Conservation (phyloP, 23 tunicate species). For the Halocynthia roretzi region DNA sequence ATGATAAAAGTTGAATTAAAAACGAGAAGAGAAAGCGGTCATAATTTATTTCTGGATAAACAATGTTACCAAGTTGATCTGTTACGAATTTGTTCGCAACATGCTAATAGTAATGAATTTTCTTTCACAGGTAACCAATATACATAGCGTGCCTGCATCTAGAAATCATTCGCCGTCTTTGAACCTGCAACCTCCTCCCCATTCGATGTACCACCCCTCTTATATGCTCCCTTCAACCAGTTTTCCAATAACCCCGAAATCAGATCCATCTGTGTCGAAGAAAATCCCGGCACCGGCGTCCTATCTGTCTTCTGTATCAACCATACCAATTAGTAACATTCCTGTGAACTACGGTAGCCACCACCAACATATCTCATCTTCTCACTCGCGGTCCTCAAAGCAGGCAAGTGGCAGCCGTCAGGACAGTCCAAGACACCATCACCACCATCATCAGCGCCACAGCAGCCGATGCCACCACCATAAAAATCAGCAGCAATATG, state of each 20-base stretch:
- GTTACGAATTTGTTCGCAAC: too few relatives aligned
- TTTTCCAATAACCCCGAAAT: too few relatives aligned
- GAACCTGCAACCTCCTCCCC: neutral
- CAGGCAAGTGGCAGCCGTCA: conserved; percentile 2
- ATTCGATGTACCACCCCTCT: neutral
- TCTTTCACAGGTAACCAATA: neutral
- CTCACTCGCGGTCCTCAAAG: conserved; percentile 7
- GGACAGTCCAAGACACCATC: conserved; percentile 15
- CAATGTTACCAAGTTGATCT: too few relatives aligned
- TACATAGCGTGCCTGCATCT: neutral
- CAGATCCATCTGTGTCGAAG: neutral
- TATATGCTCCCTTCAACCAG: conserved; percentile 19
- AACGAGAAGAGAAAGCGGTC: too few relatives aligned
- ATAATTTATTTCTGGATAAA: too few relatives aligned
- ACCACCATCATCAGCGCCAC: conserved; percentile 26
- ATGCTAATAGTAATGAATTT: too few relatives aligned
- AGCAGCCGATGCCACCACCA: neutral
- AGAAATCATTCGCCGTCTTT: neutral
- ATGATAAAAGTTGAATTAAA: too few relatives aligned
- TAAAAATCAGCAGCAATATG: neutral
- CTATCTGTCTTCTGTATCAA: conserved; percentile 27
- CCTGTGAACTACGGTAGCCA: conserved; percentile 14
- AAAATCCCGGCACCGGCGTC: conserved; percentile 14
- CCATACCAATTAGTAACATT: conserved; percentile 8
- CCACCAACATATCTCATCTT: neutral